Evolutionary conservation across 1,140 invertebrate species (phyloP).

Genomic region (Pemphigus obesinymphae): DNA sequence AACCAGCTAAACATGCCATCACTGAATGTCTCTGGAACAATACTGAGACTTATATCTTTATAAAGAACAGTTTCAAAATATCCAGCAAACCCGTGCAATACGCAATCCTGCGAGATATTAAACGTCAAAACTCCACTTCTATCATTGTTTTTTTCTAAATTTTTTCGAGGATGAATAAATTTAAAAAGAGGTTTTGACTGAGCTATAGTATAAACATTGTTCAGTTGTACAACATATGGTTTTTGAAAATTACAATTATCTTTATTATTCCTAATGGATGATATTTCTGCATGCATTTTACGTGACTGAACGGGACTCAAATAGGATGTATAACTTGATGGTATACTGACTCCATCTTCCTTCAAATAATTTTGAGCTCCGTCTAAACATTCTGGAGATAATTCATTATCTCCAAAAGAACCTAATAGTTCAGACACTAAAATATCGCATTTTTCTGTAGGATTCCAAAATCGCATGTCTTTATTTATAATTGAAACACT

Average conservation of each 20-base stretch:
- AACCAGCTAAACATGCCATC: constrained; percentile 96
- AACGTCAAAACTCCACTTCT: constrained; percentile 69
- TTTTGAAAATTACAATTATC: constrained; percentile 69
- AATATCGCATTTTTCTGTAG: constrained; percentile 83
- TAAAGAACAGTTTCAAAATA: constrained; percentile 89
- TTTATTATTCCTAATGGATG: constrained; percentile 54
- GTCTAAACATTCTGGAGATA: constrained; percentile 97
- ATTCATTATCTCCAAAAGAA: constrained; percentile 98
- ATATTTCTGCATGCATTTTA: constrained; percentile 70
- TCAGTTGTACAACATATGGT: constrained; percentile 87
- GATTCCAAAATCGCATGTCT: constrained; percentile 86
- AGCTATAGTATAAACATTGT: constrained; percentile 82
- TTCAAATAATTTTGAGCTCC: constrained; percentile 86
- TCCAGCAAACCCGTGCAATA: constrained; percentile 89
- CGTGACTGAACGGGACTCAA: constrained; percentile 78
- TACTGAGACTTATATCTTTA: constrained; percentile 80
- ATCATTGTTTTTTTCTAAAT: constrained; percentile 61
- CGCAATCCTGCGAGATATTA: constrained; percentile 63
- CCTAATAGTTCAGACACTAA: constrained; percentile 93
- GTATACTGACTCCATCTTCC: constrained; percentile 88
- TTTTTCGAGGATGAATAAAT: constrained; percentile 81
- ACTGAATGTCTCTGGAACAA: constrained; percentile 81
- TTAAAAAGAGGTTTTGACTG: constrained; percentile 75
- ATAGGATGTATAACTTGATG: constrained; percentile 83
- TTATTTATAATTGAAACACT: constrained; percentile 69